Evolutionary conservation across 2,888 invertebrate genomes (phyloP).

Genomic region (Apeira syringaria): DNA sequence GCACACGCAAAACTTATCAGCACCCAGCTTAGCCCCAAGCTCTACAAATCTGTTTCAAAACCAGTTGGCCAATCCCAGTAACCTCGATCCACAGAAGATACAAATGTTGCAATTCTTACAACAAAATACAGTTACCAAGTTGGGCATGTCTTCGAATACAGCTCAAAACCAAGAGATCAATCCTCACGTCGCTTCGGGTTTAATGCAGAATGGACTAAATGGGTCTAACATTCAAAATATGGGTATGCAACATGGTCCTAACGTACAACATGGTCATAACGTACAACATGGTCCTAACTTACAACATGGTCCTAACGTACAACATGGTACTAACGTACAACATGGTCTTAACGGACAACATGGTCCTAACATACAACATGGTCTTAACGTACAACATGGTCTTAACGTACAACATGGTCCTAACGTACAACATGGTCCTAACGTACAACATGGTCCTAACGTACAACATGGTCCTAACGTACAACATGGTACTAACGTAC

Average conservation of each 20-base stretch:
- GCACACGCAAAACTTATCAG: neutral
- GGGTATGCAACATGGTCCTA: neutral
- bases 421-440: neutral
- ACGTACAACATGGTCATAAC: no score
- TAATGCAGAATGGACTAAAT: no score
- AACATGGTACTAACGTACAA: neutral
- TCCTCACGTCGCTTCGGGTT: no score
- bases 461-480: conserved; percentile 5
- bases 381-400: neutral
- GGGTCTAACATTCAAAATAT: neutral
- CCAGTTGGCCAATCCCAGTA: conserved; percentile 2
- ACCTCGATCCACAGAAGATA: conserved; percentile 3
- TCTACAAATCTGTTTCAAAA: neutral
- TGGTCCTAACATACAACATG: neutral
- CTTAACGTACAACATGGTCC: neutral
- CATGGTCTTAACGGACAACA: neutral
- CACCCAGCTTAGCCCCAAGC: neutral
- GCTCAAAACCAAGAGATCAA: neutral
- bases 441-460: neutral
- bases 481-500: conserved; percentile 3
- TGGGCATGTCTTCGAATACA: neutral
- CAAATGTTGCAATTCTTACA: conserved; percentile 6
- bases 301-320: neutral
- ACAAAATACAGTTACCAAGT: neutral
- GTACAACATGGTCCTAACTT: no score